Conservation (phyloP, 2,797 vertebrate genomes). For the Tenualosa thibaudeaui region DNA sequence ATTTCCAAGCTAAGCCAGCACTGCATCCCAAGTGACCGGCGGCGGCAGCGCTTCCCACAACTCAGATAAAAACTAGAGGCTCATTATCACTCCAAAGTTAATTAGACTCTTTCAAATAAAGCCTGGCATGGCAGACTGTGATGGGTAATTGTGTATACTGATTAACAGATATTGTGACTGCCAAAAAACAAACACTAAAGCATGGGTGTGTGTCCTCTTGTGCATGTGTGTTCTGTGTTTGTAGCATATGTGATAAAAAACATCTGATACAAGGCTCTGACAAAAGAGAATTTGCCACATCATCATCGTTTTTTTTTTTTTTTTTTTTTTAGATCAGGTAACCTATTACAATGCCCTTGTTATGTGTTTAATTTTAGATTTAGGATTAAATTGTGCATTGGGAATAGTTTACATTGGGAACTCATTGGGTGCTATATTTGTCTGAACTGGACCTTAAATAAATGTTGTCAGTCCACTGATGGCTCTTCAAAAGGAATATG, state of each 20-base stretch:
- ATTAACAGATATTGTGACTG: conserved; percentile 73
- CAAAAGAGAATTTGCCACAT: background rate
- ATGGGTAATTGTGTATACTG: conserved; percentile 77
- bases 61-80: conserved; percentile 46
- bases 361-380: background rate
- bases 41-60: background rate
- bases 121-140: conserved; percentile 78
- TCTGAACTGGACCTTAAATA: background rate
- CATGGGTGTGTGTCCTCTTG: background rate
- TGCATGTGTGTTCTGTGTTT: background rate
- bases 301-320: background rate
- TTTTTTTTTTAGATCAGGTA: background rate
- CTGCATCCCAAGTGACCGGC: background rate
- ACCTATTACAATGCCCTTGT: background rate
- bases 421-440: background rate
- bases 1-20: background rate
- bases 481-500: conserved; percentile 2
- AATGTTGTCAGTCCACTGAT: background rate
- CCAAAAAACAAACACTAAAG: conserved; percentile 8
- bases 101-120: conserved; percentile 80
- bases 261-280: background rate
- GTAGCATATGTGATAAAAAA: background rate
- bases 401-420: background rate
- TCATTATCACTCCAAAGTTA: conserved; percentile 80
- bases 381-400: background rate